A percentile compares a stretch with the other conserved stretches of the same genome.
These are phyloP conservation scores for Puma concolor DNA, from an alignment of 2,113 vertebrate genomes.

Conservation along the genomic window DNA sequence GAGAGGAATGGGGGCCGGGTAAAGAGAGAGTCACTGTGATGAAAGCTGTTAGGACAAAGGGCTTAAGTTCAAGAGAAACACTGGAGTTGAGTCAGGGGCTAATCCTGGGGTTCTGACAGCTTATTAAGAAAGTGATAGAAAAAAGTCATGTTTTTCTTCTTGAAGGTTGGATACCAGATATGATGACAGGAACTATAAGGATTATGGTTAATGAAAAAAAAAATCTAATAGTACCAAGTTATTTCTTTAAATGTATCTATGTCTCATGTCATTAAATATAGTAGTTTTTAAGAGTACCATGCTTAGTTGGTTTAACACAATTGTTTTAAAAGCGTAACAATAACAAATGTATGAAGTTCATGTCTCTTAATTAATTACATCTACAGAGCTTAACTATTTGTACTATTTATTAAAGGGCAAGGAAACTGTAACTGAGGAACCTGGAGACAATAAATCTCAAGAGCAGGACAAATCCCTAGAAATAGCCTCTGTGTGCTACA, in stretches of 20 bases:
- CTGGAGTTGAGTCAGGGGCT: background rate
- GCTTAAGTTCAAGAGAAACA: background rate
- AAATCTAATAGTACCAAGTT: background rate
- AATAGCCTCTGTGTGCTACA: background rate
- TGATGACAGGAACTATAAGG: background rate
- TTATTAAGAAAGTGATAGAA: background rate
- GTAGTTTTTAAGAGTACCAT: background rate
- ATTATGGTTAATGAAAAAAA: constrained; percentile 14
- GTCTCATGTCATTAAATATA: background rate
- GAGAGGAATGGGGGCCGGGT: background rate
- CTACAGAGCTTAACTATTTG: background rate
- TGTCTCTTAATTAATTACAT: constrained; percentile 13
- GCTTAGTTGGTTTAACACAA: background rate
- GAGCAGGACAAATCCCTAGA: background rate
- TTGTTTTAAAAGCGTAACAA: background rate
- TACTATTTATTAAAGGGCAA: background rate
- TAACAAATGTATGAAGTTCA: background rate
- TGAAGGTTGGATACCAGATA: background rate
- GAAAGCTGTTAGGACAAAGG: background rate
- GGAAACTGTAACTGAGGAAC: background rate
- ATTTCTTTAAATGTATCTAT: constrained; percentile 9
- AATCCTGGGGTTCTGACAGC: background rate
- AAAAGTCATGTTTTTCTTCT: background rate
- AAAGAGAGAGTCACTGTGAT: background rate
- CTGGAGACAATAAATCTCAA: background rate